A percentile compares a stretch with the other conserved stretches of the same genome.
These are phyloP conservation scores for Adelosebastes latens DNA, from an alignment of 2,797 vertebrate genomes.

Conservation along the genomic window DNA sequence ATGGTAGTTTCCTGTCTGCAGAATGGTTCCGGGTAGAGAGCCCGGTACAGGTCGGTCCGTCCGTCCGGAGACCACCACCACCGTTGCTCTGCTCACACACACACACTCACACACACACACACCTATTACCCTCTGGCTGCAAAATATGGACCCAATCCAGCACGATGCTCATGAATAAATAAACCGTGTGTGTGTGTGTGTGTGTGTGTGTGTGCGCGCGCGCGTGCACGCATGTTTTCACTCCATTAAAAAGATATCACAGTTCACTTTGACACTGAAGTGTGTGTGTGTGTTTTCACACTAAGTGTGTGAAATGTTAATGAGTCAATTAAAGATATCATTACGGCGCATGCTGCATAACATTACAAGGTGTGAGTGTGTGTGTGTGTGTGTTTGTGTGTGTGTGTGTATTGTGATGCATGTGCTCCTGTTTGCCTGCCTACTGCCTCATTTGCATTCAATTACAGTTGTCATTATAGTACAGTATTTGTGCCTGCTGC, in stretches of 20 bases:
- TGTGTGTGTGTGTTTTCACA: conserved; percentile 56
- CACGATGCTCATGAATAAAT: conserved; percentile 47
- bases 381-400: background rate
- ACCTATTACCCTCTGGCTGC: conserved; percentile 16
- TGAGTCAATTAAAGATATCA: conserved; percentile 69
- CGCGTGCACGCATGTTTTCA: background rate
- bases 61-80: conserved; percentile 34
- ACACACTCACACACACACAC: conserved; percentile 12
- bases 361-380: conserved; percentile 18
- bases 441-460: conserved; percentile 38
- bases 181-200: background rate
- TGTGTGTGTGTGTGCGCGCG: background rate
- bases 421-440: background rate
- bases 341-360: conserved; percentile 52
- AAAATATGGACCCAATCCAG: conserved; percentile 31
- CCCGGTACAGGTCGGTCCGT: conserved; percentile 52
- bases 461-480: conserved; percentile 27
- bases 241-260: conserved; percentile 13
- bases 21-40: conserved; percentile 83
- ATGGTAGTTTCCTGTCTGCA: conserved; percentile 84
- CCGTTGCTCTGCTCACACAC: conserved; percentile 10
- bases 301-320: conserved; percentile 72
- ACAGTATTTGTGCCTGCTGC: background rate
- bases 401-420: too few species aligned
- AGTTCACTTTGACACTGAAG: conserved; percentile 22